These are phyloP conservation scores for Elachura formosa DNA, from an alignment of 2,113 vertebrate species.

Conservation along the genomic window DNA sequence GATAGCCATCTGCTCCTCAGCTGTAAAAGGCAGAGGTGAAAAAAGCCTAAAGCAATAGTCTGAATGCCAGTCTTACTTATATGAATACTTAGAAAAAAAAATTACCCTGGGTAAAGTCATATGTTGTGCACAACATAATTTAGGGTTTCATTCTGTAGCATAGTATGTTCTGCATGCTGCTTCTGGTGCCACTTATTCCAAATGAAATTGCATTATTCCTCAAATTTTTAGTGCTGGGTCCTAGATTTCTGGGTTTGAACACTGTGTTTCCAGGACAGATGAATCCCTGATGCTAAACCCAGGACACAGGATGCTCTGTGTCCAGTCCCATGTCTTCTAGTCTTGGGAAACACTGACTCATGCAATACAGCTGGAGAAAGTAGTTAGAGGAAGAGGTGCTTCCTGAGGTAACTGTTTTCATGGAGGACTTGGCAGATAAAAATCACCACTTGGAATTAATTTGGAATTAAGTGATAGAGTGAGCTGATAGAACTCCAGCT, in stretches of 20 bases:
- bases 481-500: background rate
- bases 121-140: background rate
- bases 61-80: background rate
- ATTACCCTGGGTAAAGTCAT: background rate
- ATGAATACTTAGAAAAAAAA: background rate
- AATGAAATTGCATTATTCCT: background rate
- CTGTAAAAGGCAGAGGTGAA: constrained; percentile 44
- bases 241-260: background rate
- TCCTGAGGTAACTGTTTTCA: background rate
- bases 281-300: background rate
- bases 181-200: background rate
- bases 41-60: background rate
- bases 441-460: background rate
- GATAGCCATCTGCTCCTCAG: constrained; percentile 33
- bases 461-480: background rate
- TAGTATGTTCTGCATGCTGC: background rate
- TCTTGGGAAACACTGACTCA: background rate
- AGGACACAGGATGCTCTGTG: background rate
- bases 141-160: background rate
- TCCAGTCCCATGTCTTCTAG: background rate
- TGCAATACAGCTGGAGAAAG: background rate
- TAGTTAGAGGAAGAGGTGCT: background rate
- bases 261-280: background rate
- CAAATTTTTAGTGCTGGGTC: background rate
- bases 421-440: background rate